Evolutionary conservation across 2,113 vertebrate genomes (phyloP).

Genomic region (Nanorana parkeri): DNA sequence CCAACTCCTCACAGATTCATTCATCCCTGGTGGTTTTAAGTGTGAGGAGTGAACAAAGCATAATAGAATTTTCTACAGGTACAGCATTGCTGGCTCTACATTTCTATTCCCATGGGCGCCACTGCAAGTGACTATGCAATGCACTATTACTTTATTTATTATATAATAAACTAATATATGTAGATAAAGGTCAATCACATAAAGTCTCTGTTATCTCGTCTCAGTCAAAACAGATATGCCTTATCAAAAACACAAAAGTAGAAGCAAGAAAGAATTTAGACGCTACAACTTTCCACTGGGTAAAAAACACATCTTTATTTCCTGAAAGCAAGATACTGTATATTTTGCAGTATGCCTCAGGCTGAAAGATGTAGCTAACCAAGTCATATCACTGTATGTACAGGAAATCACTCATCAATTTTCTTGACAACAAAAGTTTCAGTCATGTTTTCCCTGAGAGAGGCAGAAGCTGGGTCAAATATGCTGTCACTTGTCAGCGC

Average conservation of each 20-base stretch:
- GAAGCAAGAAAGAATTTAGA: neutral
- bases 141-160: no score
- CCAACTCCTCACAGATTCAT: no score
- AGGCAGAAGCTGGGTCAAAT: constrained; percentile 44
- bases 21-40: no score
- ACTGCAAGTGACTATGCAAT: no score
- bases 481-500: constrained; percentile 43
- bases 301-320: neutral
- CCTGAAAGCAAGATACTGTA: constrained; percentile 9
- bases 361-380: constrained; percentile 49
- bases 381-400: constrained; percentile 38
- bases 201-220: no score
- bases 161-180: no score
- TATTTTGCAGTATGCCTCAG: constrained; percentile 45
- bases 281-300: neutral
- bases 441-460: constrained; percentile 51
- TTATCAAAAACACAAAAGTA: neutral
- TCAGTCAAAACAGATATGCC: neutral
- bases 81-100: no score
- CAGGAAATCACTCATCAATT: constrained; percentile 53
- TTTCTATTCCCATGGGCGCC: no score
- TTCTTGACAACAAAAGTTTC: constrained; percentile 45
- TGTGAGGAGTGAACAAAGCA: no score
- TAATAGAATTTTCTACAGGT: no score
- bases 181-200: no score